A percentile compares a stretch with the other conserved stretches of the same genome.
phyloP scores from a whole-genome alignment of 2,797 vertebrate species.

The Rhinoraja longicauda region DNA sequence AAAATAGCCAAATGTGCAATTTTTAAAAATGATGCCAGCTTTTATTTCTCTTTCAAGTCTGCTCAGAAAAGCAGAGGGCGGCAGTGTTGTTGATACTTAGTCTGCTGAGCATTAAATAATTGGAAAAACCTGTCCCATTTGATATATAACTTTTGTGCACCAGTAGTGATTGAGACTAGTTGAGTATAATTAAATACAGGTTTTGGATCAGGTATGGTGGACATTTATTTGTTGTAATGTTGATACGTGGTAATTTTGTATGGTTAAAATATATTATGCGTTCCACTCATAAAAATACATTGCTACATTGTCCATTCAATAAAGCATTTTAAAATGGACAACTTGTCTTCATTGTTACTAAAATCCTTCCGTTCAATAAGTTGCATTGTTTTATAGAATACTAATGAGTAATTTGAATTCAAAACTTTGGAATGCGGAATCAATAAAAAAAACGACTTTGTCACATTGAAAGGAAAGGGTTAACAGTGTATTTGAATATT shows the following conservation, averaged over 20 bases:
- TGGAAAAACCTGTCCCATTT: background rate
- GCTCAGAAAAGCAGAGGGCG: background rate
- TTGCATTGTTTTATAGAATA: background rate
- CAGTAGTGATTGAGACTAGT: background rate
- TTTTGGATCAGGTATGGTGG: background rate
- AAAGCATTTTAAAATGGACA: background rate
- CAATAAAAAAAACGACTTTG: background rate
- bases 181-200: background rate
- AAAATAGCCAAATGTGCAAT: background rate
- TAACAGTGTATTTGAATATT: background rate
- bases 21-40: background rate
- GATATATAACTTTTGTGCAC: background rate
- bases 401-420: background rate
- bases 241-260: background rate
- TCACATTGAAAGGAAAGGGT: background rate
- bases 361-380: background rate
- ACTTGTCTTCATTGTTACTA: background rate
- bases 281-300: background rate
- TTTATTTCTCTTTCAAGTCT: background rate
- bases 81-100: slow-evolving; percentile 9
- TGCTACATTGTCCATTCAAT: background rate
- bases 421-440: slow-evolving; percentile 16
- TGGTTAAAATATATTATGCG: background rate
- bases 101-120: slow-evolving; percentile 10
- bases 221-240: background rate